Conservation (phyloP, 1,140 invertebrate genomes). For the Drosophila dunni region DNA sequence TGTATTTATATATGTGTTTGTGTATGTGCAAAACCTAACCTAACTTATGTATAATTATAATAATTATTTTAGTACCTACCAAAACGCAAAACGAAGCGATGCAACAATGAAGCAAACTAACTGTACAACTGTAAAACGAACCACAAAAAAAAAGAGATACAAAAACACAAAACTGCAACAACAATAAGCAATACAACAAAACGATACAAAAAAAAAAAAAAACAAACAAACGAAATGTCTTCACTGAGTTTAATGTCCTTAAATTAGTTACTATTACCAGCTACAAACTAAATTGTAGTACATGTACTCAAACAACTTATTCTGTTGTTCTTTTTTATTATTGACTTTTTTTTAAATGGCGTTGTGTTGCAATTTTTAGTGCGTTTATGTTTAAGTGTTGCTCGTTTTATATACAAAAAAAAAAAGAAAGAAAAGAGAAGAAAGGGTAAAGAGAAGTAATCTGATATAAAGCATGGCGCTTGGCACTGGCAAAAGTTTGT, state of each 20-base stretch:
- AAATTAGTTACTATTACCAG: conserved; percentile 48
- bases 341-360: conserved; percentile 32
- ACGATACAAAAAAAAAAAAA: conserved; percentile 52
- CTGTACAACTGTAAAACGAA: conserved; percentile 34
- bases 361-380: conserved; percentile 46
- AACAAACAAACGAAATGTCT: conserved; percentile 63
- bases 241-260: conserved; percentile 62
- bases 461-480: conserved; percentile 43
- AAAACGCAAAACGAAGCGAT: conserved; percentile 43
- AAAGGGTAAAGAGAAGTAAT: conserved; percentile 12
- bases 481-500: conserved; percentile 59
- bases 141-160: conserved; percentile 18
- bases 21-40: conserved; percentile 30
- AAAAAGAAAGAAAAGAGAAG: conserved; percentile 9
- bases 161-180: conserved; percentile 19
- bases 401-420: conserved; percentile 51
- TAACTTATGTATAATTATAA: conserved; percentile 54
- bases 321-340: conserved; percentile 31
- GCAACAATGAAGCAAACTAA: conserved; percentile 35
- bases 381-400: conserved; percentile 59
- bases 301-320: conserved; percentile 51
- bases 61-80: conserved; percentile 69
- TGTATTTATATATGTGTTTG: neutral
- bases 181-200: conserved; percentile 61
- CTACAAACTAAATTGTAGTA: conserved; percentile 37